These are phyloP conservation scores for Sesia bembeciformis DNA, from an alignment of 2,888 invertebrate species.

Conservation along the genomic window DNA sequence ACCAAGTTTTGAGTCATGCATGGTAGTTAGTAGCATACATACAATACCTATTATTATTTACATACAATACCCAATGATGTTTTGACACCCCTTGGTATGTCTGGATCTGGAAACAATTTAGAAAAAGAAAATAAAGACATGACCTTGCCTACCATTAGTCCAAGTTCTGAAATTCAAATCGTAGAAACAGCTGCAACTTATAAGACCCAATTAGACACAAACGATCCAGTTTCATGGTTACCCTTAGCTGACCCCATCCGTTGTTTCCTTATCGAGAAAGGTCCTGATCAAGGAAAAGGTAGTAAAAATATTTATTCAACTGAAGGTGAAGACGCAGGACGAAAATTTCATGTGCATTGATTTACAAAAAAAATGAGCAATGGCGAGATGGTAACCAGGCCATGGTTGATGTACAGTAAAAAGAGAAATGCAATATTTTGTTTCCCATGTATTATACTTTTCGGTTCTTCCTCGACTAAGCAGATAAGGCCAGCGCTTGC, in stretches of 20 bases:
- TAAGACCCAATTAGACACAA: constrained; percentile 4
- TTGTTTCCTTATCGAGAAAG: constrained; percentile 5
- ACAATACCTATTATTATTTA: no score
- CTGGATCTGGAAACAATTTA: constrained; percentile 4
- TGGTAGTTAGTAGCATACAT: no score
- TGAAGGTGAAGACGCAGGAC: constrained; percentile 5
- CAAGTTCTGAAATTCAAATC: neutral
- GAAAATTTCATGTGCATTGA: constrained; percentile 3
- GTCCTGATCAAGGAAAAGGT: constrained; percentile 4
- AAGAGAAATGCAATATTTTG: constrained; percentile 6
- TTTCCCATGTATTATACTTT: constrained; percentile 7
- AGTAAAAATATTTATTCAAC: constrained; percentile 4
- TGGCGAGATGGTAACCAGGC: constrained; percentile 3
- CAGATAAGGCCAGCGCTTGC: constrained; percentile 4
- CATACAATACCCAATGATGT: no score
- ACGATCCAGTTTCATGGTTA: constrained; percentile 4
- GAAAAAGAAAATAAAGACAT: constrained; percentile 1
- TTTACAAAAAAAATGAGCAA: constrained; percentile 4
- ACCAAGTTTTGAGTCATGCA: no score
- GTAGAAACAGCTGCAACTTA: constrained; percentile 1
- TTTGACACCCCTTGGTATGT: constrained; percentile 1
- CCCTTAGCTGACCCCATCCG: constrained; percentile 3
- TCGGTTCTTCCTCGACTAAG: constrained; percentile 6
- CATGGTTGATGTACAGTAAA: constrained; percentile 4
- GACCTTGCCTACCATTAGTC: neutral